Base-by-base conservation (phyloP, 2,888 invertebrate species). In the Drosophila lacicola region DNA sequence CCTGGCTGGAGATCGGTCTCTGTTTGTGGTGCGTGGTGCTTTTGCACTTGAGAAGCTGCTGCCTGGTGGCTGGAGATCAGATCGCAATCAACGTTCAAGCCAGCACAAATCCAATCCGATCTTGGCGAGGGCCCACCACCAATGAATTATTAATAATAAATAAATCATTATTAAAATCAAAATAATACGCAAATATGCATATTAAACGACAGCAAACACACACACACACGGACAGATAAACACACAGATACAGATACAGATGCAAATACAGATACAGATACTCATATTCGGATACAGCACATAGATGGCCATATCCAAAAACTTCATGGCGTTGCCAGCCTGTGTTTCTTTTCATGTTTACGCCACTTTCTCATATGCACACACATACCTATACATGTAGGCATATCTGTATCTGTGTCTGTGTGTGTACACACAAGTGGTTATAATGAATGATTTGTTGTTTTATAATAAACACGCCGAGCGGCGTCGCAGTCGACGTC, bases 71-170 rank as follows among this genome's bases (percentile, higher is more conserved):
- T 62, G 64, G 57, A 47, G 84, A 86, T 88, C 82, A 61, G 88
- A 87, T 84, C 79, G 78, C 85, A 85, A 85, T 82, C 82, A 82
- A 66, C 54, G 50, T 14, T 17, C 11, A 44, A 19, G 45, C 53
- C 50, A 42, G 46, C 51, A 50, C 57, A 60, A 54, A 63, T 60
- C 78, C 70, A 74, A 79, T 79, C 46, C 65, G 67, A 71, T 70
- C 67, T 69, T 49, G 64, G 68, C 60, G 57, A 70, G 83, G 77
- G 87, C 71, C 89, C 86, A 87, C 90, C 87, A 84, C 84, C 84
- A 90, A 91, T 91, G 91, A 90, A 90, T 91, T 91, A 90, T 91
- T 91, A 90, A 91, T 89, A 90, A 91, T 90, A 91, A 91, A 91
- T 91, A 91, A 91, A 91, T 91, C 90, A 91, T 87, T 91, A 91